Base-by-base conservation (phyloP, 2,797 vertebrate species). In the Neosilurus mollespiculum region DNA sequence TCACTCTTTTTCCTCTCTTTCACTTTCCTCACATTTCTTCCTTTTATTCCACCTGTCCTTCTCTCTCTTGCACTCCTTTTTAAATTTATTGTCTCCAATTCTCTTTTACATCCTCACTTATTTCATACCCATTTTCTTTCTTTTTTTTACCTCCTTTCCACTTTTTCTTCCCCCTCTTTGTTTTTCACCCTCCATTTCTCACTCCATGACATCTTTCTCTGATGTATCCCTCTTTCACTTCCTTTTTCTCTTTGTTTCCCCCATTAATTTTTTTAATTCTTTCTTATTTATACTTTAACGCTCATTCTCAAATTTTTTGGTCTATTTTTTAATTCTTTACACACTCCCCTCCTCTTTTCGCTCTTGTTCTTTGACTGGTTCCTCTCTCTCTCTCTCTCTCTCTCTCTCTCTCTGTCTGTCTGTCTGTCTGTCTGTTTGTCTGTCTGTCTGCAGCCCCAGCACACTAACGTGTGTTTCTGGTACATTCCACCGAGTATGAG, bases 381-480 rank as follows among this genome's bases (percentile, higher is more conserved):
- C 43, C 9, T 18, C 51, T 64, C 16, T 65, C 10, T 51, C 4
- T 69, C 22, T 67, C 64, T 54, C 24, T 51, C 37, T 61, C 1
- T 6, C 22, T 14, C 0, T 34, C 22, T 10, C 58, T 18, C 9
- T 49, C 9, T 18, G 34, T 64, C 16, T 65, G 6, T 53, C 5
- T 69, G 22, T 67, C 64, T 54, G 22, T 51, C 37, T 61, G 0
- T 6, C 22, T 14, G 0, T 34, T 22, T 10, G 34, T 18, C 9
- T 22, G 0, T 49, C 26, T 72, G 22, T 88, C 86, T 90, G 37
- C 91, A 99, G 98, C 98, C 98, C 3, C 97, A 99, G 89, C 98
- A 99, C 90, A 99, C 98, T 87, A 99, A 99, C 0, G 97, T 99
- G 84, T 99, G 98, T 83, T 99, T 99, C 93, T 99, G 98, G 98